Evolutionary conservation across 2,888 invertebrate genomes (phyloP).

Genomic region (Caenorhabditis sp.): DNA sequence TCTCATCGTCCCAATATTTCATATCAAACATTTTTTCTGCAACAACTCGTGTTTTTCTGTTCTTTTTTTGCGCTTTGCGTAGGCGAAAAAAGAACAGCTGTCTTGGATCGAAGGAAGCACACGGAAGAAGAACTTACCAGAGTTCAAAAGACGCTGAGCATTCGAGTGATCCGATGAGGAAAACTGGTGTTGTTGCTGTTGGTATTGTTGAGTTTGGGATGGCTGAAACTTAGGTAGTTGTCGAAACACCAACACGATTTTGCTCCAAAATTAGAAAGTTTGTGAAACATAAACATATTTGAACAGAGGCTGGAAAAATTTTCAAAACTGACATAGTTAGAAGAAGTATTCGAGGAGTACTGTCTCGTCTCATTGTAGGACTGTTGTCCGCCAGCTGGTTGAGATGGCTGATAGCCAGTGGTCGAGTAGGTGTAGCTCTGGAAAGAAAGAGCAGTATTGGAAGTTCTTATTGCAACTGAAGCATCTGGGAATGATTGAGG

Average conservation of each 20-base stretch:
- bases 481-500: no score
- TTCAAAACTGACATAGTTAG: constrained; percentile 47
- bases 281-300: not conserved
- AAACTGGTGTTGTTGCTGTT: constrained; percentile 46
- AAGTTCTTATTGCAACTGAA: no score
- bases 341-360: constrained; percentile 39
- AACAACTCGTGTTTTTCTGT: constrained; percentile 19
- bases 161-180: constrained; percentile 50
- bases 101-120: not conserved
- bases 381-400: constrained; percentile 43
- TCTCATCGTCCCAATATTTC: not conserved
- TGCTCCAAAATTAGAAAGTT: not conserved
- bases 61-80: constrained; percentile 29
- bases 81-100: constrained; percentile 49
- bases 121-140: constrained; percentile 45
- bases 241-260: not conserved
- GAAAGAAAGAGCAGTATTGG: not conserved
- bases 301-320: not conserved
- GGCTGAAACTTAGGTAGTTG: constrained; percentile 29
- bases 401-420: constrained; percentile 53
- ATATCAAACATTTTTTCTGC: constrained; percentile 1
- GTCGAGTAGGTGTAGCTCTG: constrained; percentile 57
- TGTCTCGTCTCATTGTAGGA: constrained; percentile 56
- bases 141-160: constrained; percentile 67
- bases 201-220: constrained; percentile 57